These are phyloP conservation scores for Drosophila azteca DNA, from an alignment of 1,140 invertebrate genomes.

Conservation along the genomic window DNA sequence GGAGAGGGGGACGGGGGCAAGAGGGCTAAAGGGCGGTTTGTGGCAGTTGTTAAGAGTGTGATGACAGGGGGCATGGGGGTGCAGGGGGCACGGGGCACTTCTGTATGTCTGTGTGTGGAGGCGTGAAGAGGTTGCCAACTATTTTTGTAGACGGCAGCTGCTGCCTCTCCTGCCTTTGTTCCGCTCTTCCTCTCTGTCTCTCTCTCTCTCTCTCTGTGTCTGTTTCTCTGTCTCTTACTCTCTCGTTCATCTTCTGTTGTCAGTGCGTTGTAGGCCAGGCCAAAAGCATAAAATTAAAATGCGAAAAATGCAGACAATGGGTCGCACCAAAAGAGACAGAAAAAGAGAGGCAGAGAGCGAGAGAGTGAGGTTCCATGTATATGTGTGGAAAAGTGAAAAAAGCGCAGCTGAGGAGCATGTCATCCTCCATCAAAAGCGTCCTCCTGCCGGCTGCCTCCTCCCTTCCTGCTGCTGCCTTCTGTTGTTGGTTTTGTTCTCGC, in stretches of 20 bases:
- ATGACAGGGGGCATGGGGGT: no score
- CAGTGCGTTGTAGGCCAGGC: slow-evolving; percentile 35
- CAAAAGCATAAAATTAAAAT: slow-evolving; percentile 78
- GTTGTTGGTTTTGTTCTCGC: slow-evolving; percentile 25
- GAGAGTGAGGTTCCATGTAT: slow-evolving; percentile 10
- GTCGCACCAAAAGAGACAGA: slow-evolving; percentile 12
- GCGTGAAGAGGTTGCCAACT: slow-evolving; percentile 52
- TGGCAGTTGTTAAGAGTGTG: no score
- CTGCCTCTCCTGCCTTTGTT: slow-evolving; percentile 34
- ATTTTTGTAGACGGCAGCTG: slow-evolving; percentile 74
- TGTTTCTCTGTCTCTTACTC: no score
- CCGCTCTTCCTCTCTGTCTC: slow-evolving; percentile 22
- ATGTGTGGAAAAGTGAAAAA: slow-evolving; percentile 65
- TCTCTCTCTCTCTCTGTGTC: no score
- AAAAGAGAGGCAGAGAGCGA: slow-evolving; percentile 5
- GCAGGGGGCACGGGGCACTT: not conserved
- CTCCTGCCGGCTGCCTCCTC: not conserved
- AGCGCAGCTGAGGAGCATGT: slow-evolving; percentile 72
- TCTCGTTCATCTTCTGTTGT: no score
- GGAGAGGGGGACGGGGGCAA: not conserved
- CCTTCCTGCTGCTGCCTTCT: slow-evolving; percentile 34
- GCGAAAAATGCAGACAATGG: slow-evolving; percentile 68
- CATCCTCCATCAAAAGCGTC: slow-evolving; percentile 52
- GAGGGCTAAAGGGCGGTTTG: not conserved
- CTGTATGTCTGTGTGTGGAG: not conserved